Evolutionary conservation across 37 sponge, comb jelly and placozoan genomes (phyloP), one percentile per base, ranked within the genome.

Genomic region (Halisarca cf. caerulea): DNA sequence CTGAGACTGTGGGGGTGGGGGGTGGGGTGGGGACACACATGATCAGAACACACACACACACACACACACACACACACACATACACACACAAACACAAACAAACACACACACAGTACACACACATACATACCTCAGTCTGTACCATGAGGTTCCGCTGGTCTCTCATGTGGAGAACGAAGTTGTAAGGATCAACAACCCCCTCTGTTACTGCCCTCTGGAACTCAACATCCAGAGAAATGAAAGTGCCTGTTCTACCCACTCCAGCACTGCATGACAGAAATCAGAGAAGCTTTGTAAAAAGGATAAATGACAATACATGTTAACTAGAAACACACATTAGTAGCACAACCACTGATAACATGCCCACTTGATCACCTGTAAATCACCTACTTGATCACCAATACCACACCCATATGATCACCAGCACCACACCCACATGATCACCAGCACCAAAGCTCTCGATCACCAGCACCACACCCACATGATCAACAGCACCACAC

Each of bases 211-310:
- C 87, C 59, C 92, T 37, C 86, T 96, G 94, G 81, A 96, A 84
- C 86, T 94, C 91, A 18, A 85, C 86, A 33, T 98, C 97, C n/a
- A 95, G 83, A 44, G 89, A 58, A 80, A 95, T 64, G 62, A 93
- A 75, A 5, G 96, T 93, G 35, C 98, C 98, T 4, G 98, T 95
- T 33, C 98, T 87, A 35, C 98, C 98, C 44, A 97, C 96, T 20
- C 98, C 98, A 61, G 98, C 98, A 85, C 96, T 94, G 78, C 34
- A 73, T 23, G 42, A 32, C 18, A 77, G n/a, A n/a, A n/a, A n/a
- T n/a, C n/a, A n/a, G n/a, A n/a, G 17, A 17, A 57, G 20, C 17
- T 57, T 57, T 23, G 59, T 57, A 57, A 20, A 17, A 23, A 20
- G 17, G 17, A 23, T 17, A 17, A 23, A 20, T 57, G 20, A 57